Evolutionary conservation across 2,888 invertebrate genomes (phyloP), one percentile per base, ranked within the genome.

Genomic region (Amphipyra tragopoginis): DNA sequence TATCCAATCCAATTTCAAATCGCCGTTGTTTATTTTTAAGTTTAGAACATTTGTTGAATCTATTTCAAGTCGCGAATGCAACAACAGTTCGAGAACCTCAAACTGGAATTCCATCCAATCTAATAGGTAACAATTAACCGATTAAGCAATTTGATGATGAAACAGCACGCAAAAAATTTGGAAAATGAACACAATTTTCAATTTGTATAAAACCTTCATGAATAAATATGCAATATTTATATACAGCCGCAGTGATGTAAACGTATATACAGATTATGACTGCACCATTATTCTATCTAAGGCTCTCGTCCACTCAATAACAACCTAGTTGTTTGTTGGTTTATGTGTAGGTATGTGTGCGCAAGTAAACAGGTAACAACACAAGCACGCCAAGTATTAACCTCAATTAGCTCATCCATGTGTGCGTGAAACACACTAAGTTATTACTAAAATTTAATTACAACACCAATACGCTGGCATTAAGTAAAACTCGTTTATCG

Each of bases 401-500:
- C 86, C 85, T 82, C 86, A 86, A 84, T 86, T 79, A 81, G 57
- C 50, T 47, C 42, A 36, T 26, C 57, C 26, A 48, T 79, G 80
- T 80, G 79, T 76, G 79, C 44, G 80, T 75, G 38, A 14, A 50
- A 33, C 65, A 63, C 56, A 70, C 78, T 1, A 62, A 55, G 52
- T 60, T 74, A 70, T 77, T 75, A 79, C 61, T 71, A 66, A 80
- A 75, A 77, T 70, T 67, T 70, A 77, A 81, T 80, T 75, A 76
- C 65, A 76, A 78, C 77, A 75, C 75, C 72, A 79, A 76, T 72
- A 69, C 72, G 68, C 78, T 81, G 80, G 80, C 69, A 76, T 77
- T 82, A 83, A 73, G 77, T 64, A 70, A 81, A 83, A 83, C 77
- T 72, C 54, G 82, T 85, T 86, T 87, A 87, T 82, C 82, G 78